Evolutionary conservation across 2,888 invertebrate genomes (phyloP), one percentile per base, ranked within the genome.

Genomic region (Xanthia togata): DNA sequence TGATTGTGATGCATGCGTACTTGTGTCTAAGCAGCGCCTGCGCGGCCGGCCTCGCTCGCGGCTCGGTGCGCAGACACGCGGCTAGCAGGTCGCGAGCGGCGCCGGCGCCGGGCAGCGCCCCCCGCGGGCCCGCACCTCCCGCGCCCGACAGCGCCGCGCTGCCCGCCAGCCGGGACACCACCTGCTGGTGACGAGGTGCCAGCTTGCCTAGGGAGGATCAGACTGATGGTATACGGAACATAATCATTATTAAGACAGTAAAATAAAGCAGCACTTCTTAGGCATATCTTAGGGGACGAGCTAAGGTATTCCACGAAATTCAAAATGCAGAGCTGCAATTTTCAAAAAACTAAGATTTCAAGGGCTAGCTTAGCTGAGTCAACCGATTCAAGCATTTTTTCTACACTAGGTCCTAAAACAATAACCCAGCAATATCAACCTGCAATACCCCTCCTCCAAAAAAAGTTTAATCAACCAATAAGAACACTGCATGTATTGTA

Each of bases 21-120:
- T 96, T 96, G 84, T 98, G 98, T 65, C 97, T 96, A 14, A 98
- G 93, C n/a, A 98, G 94, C 38, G 97, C 97, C 0, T 97, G 94
- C 38, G 98, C 97, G 0, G 97, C 96, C 0, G 98, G 97, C 2
- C 98, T 92, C 0, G 97, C 94, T 0, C 97, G 93, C 0, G 98
- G 98, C 91, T 98, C 98, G 92, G 98, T 97, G 78, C 97, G 90
- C 70, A 96, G 92, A 59, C 96, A 95, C 44, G 97, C 97, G 0
- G 97, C 94, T 4, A 97, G 93, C 77, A 97, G 95, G 69, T 97
- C 97, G 35, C 96, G 89, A 47, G 97, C 93, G 1, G 90, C 87
- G 0, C 95, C 93, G 0, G 68, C 91, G 86, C 92, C 96, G 1
- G 92, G 95, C 84, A 94, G 88, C 68, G 77, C 31, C 72, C 50